Percentiles rank a stretch among this genome's conserved stretches.
phyloP scores from a whole-genome alignment of 1,140 invertebrate species.

The Musca domestica region DNA sequence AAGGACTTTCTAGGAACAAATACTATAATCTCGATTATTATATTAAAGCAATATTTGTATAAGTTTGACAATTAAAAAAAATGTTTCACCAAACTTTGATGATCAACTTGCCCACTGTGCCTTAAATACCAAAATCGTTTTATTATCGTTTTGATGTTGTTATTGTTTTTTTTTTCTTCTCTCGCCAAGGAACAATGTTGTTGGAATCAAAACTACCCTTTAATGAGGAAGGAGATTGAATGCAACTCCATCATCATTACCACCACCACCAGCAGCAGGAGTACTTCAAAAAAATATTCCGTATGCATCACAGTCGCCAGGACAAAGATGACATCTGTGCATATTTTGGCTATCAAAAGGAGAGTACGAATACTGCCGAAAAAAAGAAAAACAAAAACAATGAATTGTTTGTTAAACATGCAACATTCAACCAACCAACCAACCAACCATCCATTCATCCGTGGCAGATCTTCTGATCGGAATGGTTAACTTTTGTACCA shows the following conservation, averaged over 20 bases:
- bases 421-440: neutral
- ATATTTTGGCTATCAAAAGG: constrained; percentile 7
- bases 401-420: constrained; percentile 3
- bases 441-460: too few species aligned
- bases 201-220: constrained; percentile 53
- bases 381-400: too few species aligned
- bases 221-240: constrained; percentile 33
- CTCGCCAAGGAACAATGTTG: constrained; percentile 25
- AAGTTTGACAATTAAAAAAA: too few species aligned
- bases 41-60: too few species aligned
- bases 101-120: constrained; percentile 21
- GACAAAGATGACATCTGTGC: constrained; percentile 28
- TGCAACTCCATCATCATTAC: neutral
- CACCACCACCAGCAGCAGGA: neutral
- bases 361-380: too few species aligned
- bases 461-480: neutral
- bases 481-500: constrained; percentile 15
- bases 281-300: too few species aligned
- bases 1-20: too few species aligned
- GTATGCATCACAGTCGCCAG: too few species aligned
- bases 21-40: too few species aligned
- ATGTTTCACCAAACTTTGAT: too few species aligned
- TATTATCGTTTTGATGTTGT: constrained; percentile 23
- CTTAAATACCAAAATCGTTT: constrained; percentile 27
- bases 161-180: constrained; percentile 29